These are phyloP conservation scores for Iselma pallidipennis DNA, from an alignment of 2,888 invertebrate species.

Conservation along the genomic window DNA sequence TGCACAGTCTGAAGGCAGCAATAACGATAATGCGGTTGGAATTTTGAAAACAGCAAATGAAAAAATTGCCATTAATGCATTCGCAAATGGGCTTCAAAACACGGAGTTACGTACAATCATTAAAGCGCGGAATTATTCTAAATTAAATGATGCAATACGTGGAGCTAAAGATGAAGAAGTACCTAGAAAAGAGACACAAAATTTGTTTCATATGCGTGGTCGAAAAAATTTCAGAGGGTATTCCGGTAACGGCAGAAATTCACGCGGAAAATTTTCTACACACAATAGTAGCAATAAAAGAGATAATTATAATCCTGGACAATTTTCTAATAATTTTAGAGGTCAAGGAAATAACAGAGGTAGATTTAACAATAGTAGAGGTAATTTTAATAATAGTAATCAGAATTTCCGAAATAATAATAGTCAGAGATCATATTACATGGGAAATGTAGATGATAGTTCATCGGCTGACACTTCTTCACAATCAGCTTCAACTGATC, in stretches of 20 bases:
- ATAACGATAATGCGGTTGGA: slow-evolving; percentile 4
- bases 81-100: slow-evolving; percentile 28
- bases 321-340: not conserved
- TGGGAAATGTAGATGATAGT: no score
- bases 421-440: not conserved
- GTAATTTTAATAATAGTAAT: slow-evolving; percentile 2
- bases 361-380: not conserved
- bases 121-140: slow-evolving; percentile 24
- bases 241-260: not conserved
- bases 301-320: not conserved
- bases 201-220: not conserved
- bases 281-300: no score
- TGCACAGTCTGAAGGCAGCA: slow-evolving; percentile 24
- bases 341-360: not conserved
- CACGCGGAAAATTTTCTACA: no score
- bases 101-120: slow-evolving; percentile 20
- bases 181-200: not conserved
- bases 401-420: slow-evolving; percentile 3
- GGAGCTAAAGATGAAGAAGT: slow-evolving; percentile 19
- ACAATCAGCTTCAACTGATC: no score
- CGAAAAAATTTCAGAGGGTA: not conserved
- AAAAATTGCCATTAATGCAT: slow-evolving; percentile 30
- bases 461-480: no score
- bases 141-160: slow-evolving; percentile 15
- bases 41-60: slow-evolving; percentile 25